A percentile compares a stretch with the other conserved stretches of the same genome.
Evolutionary conservation across 2,113 vertebrate species (phyloP).

Genomic region (Chlorodrepanis virens): DNA sequence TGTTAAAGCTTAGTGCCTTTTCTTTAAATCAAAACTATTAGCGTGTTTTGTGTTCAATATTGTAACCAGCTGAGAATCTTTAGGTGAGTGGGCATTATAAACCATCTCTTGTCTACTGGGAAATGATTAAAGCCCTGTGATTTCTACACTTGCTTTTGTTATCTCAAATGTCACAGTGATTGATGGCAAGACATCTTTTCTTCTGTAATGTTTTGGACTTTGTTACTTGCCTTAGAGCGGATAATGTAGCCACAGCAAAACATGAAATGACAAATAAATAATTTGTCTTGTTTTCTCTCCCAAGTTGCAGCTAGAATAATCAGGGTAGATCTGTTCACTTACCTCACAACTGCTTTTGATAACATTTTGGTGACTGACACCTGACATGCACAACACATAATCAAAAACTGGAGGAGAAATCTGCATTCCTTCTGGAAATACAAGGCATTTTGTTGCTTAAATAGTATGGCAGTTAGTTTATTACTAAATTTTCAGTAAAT

Average conservation of each 20-base stretch:
- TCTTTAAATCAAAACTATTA: neutral
- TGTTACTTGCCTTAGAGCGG: neutral
- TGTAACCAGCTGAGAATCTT: neutral
- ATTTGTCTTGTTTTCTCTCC: constrained; percentile 36
- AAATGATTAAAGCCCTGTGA: constrained; percentile 40
- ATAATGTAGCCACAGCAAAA: constrained; percentile 44
- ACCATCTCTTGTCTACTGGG: neutral
- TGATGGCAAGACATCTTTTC: constrained; percentile 41
- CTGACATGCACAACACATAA: neutral
- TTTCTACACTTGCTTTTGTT: constrained; percentile 36
- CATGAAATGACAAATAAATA: constrained; percentile 41
- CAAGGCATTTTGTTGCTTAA: neutral
- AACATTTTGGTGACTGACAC: neutral
- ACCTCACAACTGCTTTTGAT: neutral
- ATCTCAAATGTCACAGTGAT: constrained; percentile 46
- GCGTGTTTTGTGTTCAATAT: neutral
- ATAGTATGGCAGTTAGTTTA: neutral
- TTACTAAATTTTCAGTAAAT: neutral
- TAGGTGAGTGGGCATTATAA: neutral
- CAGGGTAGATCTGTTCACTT: neutral
- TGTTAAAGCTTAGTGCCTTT: neutral
- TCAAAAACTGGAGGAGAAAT: neutral
- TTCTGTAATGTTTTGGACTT: constrained; percentile 13
- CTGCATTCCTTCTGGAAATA: neutral
- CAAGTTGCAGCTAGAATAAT: neutral